phyloP scores from a whole-genome alignment of 2,797 vertebrate genomes.

The Bryconaethiops microstoma region DNA sequence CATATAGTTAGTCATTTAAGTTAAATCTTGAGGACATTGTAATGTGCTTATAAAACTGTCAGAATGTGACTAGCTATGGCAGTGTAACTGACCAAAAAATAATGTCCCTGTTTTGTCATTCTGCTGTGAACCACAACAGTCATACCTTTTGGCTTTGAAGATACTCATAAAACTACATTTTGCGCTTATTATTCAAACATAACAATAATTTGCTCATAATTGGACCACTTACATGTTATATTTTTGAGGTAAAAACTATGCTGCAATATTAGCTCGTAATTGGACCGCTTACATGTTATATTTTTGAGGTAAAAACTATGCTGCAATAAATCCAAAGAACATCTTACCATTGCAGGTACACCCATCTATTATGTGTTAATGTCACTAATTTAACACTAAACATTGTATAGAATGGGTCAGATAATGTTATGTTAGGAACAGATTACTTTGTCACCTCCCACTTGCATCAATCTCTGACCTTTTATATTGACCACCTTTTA shows the following conservation, averaged over 20 bases:
- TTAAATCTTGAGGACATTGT: no score
- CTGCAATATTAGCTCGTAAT: no score
- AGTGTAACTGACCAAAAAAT: not conserved
- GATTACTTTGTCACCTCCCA: not conserved
- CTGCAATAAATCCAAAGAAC: not conserved
- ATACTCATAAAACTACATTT: constrained; percentile 1
- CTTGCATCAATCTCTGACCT: not conserved
- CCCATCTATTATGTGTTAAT: not conserved
- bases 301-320: no score
- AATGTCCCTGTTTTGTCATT: not conserved
- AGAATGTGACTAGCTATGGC: no score
- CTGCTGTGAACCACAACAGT: not conserved
- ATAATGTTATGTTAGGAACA: not conserved
- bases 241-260: not conserved
- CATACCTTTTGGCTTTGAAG: not conserved
- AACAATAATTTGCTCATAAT: not conserved
- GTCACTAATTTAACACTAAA: not conserved
- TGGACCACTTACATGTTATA: not conserved
- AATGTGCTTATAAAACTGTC: no score
- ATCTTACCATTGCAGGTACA: not conserved
- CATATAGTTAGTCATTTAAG: no score
- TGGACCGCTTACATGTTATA: no score
- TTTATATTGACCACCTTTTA: not conserved
- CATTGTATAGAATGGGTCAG: not conserved
- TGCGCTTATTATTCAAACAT: not conserved